Conservation (phyloP, 2,888 invertebrate genomes). For the Morpho deidamia region DNA sequence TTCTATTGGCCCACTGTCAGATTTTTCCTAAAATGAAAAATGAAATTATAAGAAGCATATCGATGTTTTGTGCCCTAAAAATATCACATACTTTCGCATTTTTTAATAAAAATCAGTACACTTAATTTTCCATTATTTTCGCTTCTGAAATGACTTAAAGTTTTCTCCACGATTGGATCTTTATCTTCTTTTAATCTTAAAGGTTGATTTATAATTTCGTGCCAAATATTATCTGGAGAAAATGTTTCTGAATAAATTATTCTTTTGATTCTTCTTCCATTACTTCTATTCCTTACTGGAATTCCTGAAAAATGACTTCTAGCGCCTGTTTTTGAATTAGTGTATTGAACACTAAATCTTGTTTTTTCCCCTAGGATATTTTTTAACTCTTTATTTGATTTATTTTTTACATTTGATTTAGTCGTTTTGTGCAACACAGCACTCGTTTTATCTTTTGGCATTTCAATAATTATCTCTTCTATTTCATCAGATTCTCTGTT, state of each 20-base stretch:
- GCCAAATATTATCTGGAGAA: conserved; percentile 33
- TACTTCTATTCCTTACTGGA: not conserved
- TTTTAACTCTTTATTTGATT: conserved; percentile 1
- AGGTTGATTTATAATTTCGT: conserved; percentile 32
- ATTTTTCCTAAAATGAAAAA: not conserved
- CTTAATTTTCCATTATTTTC: not conserved
- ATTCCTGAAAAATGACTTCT: not conserved
- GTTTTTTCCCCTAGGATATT: conserved; percentile 13
- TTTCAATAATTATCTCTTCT: conserved; percentile 15
- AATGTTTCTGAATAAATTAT: conserved; percentile 31
- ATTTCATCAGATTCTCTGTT: conserved; percentile 6
- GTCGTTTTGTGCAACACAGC: not conserved
- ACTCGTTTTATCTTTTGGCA: conserved; percentile 1
- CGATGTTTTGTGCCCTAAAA: too few relatives aligned
- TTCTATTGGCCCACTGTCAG: not conserved
- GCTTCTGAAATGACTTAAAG: not conserved
- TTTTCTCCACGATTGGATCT: not conserved
- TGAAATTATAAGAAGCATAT: not conserved
- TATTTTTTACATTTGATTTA: not conserved
- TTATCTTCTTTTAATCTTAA: conserved; percentile 26
- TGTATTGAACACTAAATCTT: conserved; percentile 12
- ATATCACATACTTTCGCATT: conserved; percentile 7
- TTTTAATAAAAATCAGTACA: conserved; percentile 3
- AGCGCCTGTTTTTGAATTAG: not conserved
- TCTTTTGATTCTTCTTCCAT: conserved; percentile 27